Evolutionary conservation across 2,888 invertebrate species (phyloP).

Genomic region (Sesamia inferens): DNA sequence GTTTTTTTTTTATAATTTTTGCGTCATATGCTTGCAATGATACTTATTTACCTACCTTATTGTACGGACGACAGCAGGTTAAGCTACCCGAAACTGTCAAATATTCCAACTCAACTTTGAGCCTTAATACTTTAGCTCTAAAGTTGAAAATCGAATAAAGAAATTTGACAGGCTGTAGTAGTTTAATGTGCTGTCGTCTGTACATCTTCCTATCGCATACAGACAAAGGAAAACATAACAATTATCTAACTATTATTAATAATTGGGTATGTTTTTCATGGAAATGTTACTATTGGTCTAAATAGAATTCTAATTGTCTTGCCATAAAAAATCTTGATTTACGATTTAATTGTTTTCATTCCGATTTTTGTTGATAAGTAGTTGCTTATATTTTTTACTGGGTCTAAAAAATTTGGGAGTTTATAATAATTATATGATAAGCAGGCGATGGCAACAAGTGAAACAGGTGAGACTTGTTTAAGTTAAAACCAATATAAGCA

Average conservation of each 20-base stretch:
- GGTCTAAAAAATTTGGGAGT: background rate
- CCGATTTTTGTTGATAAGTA: constrained; percentile 25
- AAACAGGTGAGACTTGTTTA: constrained; percentile 10
- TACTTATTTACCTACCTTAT: background rate
- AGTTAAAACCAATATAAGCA: background rate
- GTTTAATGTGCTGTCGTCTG: no score
- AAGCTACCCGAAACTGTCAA: no score
- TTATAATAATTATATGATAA: background rate
- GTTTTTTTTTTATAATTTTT: background rate
- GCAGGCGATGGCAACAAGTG: background rate
- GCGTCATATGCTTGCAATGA: background rate
- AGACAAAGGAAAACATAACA: no score
- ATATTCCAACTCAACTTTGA: no score
- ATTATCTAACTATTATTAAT: no score
- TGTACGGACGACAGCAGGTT: no score
- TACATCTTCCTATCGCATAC: background rate
- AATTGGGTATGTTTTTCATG: no score
- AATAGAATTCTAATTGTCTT: constrained; percentile 10
- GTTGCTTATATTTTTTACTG: background rate
- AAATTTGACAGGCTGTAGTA: no score
- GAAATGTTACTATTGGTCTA: no score
- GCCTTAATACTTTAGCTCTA: no score
- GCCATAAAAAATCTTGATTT: background rate
- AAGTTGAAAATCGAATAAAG: no score
- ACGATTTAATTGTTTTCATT: background rate